Base-by-base conservation (phyloP, 2,888 invertebrate species). In the Crossocerus cetratus region DNA sequence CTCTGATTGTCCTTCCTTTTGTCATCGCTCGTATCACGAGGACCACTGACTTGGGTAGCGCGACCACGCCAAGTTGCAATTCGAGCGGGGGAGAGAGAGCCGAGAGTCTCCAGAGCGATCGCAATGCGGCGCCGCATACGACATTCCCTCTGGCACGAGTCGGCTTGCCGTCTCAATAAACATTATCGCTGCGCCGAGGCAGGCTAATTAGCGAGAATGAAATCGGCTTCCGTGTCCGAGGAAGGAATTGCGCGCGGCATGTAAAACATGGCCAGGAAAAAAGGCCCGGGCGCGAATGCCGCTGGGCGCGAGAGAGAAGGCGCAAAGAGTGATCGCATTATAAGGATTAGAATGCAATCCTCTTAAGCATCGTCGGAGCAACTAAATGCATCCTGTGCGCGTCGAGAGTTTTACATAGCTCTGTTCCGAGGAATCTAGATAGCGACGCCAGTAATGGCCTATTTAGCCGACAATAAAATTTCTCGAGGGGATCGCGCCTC, bases 301-400 rank as follows among this genome's bases (percentile, higher is more conserved):
- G n/a, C n/a, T n/a, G n/a, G n/a, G 62, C 14, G 43, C 5, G 16
- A n/a, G 13, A 42, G 21, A 22, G 8, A 13, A 42, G 21, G 44
- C 32, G 42, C 16, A 70, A 76, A 56, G 67, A 76, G 65, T 65
- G 65, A 76, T 69, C 65, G 45, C 65, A 63, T 68, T 76, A 73
- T 63, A 56, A 67, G 67, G 63, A 73, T 77, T 73, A 73, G 65
- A 68, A 21, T 22, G 58, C 60, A 61, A 73, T 70, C 57, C 60
- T 42, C 55, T 59, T 68, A 65, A 63, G 43, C 59, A 54, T 45
- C 45, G 23, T 18, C 18, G 8, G 23, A 59, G 14, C 14, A 49
- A 21, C 55, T 53, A 58, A 43, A 62, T 43, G 58, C 62, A 43
- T 49, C 32, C 55, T 14, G 61, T 55, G 42, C 18, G 56, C 21